A percentile compares a stretch with the other conserved stretches of the same genome.
Conservation (phyloP, 2,113 vertebrate species). For the Machaerirhynchus nigripectus region DNA sequence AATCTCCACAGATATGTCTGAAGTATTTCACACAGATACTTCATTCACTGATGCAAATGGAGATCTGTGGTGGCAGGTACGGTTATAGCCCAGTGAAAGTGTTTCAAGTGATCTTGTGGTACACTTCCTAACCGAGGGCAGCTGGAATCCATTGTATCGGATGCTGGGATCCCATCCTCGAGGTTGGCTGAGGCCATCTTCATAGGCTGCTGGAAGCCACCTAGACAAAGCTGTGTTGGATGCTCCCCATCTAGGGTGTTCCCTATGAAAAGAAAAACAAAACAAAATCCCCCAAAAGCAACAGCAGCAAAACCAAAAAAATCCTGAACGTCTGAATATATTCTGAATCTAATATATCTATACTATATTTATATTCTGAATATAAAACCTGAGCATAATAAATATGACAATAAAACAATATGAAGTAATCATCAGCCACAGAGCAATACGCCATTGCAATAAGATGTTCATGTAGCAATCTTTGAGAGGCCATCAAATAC, state of each 20-base stretch:
- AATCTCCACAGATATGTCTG: background rate
- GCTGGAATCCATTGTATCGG: slow-evolving; percentile 79
- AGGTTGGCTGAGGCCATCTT: slow-evolving; percentile 87
- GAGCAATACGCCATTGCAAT: background rate
- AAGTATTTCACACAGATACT: background rate
- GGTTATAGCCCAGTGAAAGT: background rate
- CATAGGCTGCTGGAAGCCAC: slow-evolving; percentile 92
- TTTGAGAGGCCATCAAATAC: background rate
- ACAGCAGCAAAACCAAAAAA: background rate
- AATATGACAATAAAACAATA: background rate
- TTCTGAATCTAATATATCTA: background rate
- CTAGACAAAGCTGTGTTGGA: slow-evolving; percentile 83
- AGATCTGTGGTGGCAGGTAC: background rate
- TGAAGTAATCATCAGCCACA: background rate
- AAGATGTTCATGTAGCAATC: background rate
- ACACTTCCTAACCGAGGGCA: slow-evolving; percentile 81
- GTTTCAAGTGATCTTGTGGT: background rate
- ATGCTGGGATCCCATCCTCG: slow-evolving; percentile 86
- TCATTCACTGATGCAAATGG: background rate
- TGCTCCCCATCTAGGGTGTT: slow-evolving; percentile 89
- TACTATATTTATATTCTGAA: background rate
- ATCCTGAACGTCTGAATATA: background rate
- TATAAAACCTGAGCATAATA: background rate
- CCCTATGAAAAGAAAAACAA: slow-evolving; percentile 65
- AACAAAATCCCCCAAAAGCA: background rate